phyloP scores from a whole-genome alignment of 2,113 vertebrate species.

The Crotalus helleri region DNA sequence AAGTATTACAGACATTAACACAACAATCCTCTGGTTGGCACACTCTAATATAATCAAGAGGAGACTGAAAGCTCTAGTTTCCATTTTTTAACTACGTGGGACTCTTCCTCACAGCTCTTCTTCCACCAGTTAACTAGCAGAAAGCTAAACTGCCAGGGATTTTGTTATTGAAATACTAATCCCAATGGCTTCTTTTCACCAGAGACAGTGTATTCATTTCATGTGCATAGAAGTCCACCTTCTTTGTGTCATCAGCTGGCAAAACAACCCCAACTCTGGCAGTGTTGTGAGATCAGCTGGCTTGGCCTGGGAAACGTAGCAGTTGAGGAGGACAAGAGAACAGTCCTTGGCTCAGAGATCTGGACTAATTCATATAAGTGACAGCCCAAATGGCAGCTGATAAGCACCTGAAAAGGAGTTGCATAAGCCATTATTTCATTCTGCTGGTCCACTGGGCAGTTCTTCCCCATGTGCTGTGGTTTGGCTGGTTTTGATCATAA shows the following conservation, averaged over 20 bases:
- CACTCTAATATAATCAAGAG: background rate
- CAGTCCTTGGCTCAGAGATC: background rate
- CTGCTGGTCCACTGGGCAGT: background rate
- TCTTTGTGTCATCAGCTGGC: background rate
- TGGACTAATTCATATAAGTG: background rate
- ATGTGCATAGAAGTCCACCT: background rate
- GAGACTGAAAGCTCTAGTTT: background rate
- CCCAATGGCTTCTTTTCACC: background rate
- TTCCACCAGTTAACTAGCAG: background rate
- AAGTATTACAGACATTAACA: background rate
- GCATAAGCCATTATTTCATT: background rate
- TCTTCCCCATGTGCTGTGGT: background rate
- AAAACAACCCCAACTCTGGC: background rate
- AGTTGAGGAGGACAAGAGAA: background rate
- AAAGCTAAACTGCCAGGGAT: background rate
- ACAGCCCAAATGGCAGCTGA: background rate
- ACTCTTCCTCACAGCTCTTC: background rate
- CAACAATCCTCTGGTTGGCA: background rate
- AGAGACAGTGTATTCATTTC: background rate
- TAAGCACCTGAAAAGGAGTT: background rate
- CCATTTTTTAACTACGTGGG: background rate
- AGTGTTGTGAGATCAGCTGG: background rate
- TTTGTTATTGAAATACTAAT: background rate
- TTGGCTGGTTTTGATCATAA: background rate
- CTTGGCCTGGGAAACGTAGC: background rate